phyloP scores from a whole-genome alignment of 2,113 vertebrate species.

The Alethe castanea region DNA sequence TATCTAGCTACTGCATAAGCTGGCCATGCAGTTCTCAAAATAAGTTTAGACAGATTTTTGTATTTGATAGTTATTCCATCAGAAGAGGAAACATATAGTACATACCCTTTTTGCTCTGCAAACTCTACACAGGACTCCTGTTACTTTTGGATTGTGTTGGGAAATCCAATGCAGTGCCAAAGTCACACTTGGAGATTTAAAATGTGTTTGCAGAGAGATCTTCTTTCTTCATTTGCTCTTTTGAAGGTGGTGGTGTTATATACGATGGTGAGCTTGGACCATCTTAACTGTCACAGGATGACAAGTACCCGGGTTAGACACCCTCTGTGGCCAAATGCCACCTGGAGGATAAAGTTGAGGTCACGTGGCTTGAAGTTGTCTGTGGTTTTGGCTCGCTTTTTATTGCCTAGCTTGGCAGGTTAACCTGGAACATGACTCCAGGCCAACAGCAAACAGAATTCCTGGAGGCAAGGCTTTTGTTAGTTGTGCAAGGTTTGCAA shows the following conservation, averaged over 20 bases:
- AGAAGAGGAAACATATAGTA: neutral
- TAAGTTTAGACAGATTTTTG: conserved; percentile 59
- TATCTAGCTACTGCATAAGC: conserved; percentile 63
- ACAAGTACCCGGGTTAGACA: neutral
- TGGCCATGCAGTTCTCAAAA: conserved; percentile 65
- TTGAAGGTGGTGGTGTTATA: neutral
- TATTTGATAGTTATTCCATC: conserved; percentile 9
- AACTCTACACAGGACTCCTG: neutral
- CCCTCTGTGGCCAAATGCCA: neutral
- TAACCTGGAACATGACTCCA: neutral
- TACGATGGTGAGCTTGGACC: neutral
- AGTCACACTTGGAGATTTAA: neutral
- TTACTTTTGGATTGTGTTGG: neutral
- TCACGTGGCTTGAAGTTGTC: neutral
- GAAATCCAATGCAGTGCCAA: neutral
- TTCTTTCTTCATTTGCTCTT: neutral
- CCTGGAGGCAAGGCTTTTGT: neutral
- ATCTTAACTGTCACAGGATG: neutral
- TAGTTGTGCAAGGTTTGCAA: neutral
- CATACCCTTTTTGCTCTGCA: neutral
- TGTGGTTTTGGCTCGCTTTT: neutral
- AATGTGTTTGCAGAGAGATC: neutral
- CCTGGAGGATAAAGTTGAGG: neutral
- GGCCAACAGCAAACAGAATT: neutral
- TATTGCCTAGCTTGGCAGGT: neutral